Base-by-base conservation (phyloP, 2,888 invertebrate genomes). In the Glomeris marginata region DNA sequence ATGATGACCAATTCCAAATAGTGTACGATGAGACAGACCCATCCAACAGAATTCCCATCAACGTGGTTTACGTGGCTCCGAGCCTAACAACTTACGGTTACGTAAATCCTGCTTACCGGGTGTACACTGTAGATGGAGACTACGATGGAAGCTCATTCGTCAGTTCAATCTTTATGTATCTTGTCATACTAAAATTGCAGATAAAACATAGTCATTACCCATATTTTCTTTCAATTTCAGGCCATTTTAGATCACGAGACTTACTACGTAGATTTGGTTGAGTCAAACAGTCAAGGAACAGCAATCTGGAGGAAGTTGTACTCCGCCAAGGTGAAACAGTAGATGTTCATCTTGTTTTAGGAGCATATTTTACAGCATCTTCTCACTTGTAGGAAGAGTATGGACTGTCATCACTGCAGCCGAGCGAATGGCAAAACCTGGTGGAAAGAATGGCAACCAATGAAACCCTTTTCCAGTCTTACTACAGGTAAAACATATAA, bases 61-160 rank as follows among this genome's bases (percentile, higher is more conserved):
- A 61, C 47, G 58, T 66, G 2, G 57, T 57, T 1, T 97, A 91
- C 62, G 78, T 95, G 21, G 87, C 90, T 6, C 95, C 95, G 2
- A 92, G 92, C 0, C 86, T 95, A 0, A 87, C 95, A 1, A 90
- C 95, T 0, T 95, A 91, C 64, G 81, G 81, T 58, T 81, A 85
- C 65, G 74, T 90, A 49, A 95, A 95, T 73, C 88, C 95, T 0
- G 91, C 91, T 16, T 97, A 92, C 68, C 74, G 95, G 63, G 85
- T 97, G 67, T 97, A 94, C 67, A 86, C 88, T 60, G 80, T 95
- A 3, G 94, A 95, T 63, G 94, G 92, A 1, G 86, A 90, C 68
- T 85, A 88, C 63, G 77, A 81, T 38, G 76, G 80, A 52, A 80
- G 85, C 1, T 85, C 86, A 8, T 75, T 86, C 62, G 83, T 83